Base-by-base conservation (phyloP, 2,888 invertebrate species). In the Torymus auratus region DNA sequence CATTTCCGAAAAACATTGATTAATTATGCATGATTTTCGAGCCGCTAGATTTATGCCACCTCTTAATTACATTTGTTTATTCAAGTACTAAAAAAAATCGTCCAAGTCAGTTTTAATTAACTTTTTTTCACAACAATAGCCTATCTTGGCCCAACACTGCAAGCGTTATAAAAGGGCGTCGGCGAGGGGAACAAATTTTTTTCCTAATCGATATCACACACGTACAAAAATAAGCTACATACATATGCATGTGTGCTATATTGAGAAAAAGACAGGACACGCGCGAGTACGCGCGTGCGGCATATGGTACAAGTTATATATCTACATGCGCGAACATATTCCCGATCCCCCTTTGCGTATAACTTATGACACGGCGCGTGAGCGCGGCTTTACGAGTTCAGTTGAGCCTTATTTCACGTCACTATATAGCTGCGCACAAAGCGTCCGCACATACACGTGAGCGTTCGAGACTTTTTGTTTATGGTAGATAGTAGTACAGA, bases 241-340 rank as follows among this genome's bases (percentile, higher is more conserved):
- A 28, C 28, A 28, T 28, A 28, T 28, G 28, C 28, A 28, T 28
- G 28, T 28, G 28, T 28, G 7, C 7, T 28, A 28, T 28, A 28
- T 28, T 28, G 68, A 68, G 14, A 68, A n/a, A 68, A 28, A 23
- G 20, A 55, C 15, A 53, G 41, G 23, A 20, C n/a, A 64, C 41
- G 64, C n/a, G 41, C n/a, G 41, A n/a, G 41, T 17, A 17, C 1
- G n/a, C 7, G 7, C 28, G 15, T n/a, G n/a, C 17, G 17, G 64
- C 50, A 64, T 64, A 64, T 64, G 64, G 64, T n/a, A 15, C 17
- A 15, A 1, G 52, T 13, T 28, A 28, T 28, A 28, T 28, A 28
- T 28, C 52, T 17, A 67, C 65, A 67, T 64, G 64, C 64, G 64
- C 64, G n/a, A 67, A 52, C 65, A 67, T 67, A 67, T 52, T 67